Base-by-base conservation (phyloP, 1,140 invertebrate species). In the Acromyrmex echinatior region DNA sequence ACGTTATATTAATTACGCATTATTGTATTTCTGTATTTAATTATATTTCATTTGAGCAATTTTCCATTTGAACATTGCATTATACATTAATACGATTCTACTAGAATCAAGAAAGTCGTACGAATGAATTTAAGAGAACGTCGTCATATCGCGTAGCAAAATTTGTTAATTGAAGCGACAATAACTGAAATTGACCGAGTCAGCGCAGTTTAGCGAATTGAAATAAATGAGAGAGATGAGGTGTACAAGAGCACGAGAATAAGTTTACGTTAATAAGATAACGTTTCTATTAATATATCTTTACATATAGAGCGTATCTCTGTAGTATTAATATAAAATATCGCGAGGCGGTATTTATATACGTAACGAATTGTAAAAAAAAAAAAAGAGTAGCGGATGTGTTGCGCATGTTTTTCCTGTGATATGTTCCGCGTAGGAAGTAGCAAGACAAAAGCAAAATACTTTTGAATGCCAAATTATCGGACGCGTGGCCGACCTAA, bases 181-280 rank as follows among this genome's bases (percentile, higher is more conserved):
- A 76, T 84, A 51, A 76, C 80, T 76, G 49, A 10, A 80, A 68
- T 51, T 56, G 70, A 18, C 56, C 58, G 80, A 76, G 35, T 39
- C 39, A n/a, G 66, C 39, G 14, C 70, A 45, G 28, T 39, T 84
- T 84, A 49, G 70, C 14, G 53, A 82, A 74, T 74, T 49, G 70
- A 49, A 16, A n/a, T 76, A 84, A 66, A 84, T 76, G 80, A 84
- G 80, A 49, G 68, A 82, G 62, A 82, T 82, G 25, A 74, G 25
- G 56, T 51, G 58, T 63, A 63, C 56, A 84, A 84, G 70, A 58
- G 56, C 70, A 70, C 70, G 80, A 84, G 28, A 35, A 39, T 6
- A 62, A 18, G 56, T 60, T 73, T 60, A 68, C 53, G 16, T 35
- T 35, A 35, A 35, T 35, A 35, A 35, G 31, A 35, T 35, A n/a